Conservation (phyloP, 2,888 invertebrate genomes). For the Philopedon plagiatum region DNA sequence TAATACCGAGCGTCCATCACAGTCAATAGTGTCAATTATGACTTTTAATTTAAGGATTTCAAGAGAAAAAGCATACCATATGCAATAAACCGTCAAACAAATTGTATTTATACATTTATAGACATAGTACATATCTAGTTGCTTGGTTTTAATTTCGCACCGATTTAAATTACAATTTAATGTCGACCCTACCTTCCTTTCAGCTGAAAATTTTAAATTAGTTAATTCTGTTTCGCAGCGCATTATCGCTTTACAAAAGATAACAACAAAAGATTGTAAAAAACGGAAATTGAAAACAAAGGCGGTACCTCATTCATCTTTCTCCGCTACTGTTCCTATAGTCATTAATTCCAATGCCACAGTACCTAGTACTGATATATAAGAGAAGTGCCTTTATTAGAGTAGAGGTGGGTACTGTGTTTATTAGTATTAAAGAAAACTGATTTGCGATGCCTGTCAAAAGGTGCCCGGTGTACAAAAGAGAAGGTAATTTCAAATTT, state of each 20-base stretch:
- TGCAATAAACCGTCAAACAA: too few relatives aligned
- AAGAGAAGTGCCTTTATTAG: slow-evolving; percentile 46
- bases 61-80: too few relatives aligned
- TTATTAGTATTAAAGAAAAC: slow-evolving; percentile 56
- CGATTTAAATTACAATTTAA: slow-evolving; percentile 12
- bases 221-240: slow-evolving; percentile 21
- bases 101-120: too few relatives aligned
- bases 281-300: slow-evolving; percentile 47
- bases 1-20: too few relatives aligned
- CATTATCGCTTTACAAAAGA: slow-evolving; percentile 38
- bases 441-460: slow-evolving; percentile 59
- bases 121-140: too few relatives aligned
- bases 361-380: slow-evolving; percentile 31
- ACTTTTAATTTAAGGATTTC: too few relatives aligned
- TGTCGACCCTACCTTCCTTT: slow-evolving; percentile 15
- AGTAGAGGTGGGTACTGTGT: slow-evolving; percentile 37
- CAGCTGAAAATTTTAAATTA: slow-evolving; percentile 42
- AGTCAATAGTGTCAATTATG: too few relatives aligned
- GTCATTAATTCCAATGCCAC: slow-evolving; percentile 49
- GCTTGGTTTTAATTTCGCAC: background rate
- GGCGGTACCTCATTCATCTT: slow-evolving; percentile 50
- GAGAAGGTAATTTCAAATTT: slow-evolving; percentile 67
- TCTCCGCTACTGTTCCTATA: slow-evolving; percentile 46
- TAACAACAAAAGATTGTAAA: slow-evolving; percentile 41
- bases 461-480: slow-evolving; percentile 58